A percentile compares a stretch with the other conserved stretches of the same genome.
phyloP scores from a whole-genome alignment of 2,797 vertebrate genomes.

The Bradypodion pumilum region DNA sequence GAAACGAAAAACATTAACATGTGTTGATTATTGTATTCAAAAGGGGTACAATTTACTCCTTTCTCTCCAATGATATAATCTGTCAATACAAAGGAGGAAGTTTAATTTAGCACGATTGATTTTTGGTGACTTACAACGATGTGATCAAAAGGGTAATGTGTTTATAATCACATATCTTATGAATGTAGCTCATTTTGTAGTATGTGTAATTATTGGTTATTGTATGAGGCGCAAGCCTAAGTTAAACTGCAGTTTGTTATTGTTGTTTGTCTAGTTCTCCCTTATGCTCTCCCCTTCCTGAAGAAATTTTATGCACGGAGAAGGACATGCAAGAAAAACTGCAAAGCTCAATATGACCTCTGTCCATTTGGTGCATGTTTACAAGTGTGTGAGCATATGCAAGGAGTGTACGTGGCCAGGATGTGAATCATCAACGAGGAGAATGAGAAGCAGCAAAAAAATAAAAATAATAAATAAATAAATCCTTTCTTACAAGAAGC shows the following conservation, averaged over 20 bases:
- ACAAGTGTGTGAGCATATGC: neutral
- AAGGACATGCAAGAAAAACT: neutral
- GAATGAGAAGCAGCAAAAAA: no score
- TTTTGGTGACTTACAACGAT: constrained; percentile 31
- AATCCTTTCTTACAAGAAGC: no score
- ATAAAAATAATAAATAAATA: no score
- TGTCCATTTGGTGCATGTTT: neutral
- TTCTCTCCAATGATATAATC: constrained; percentile 3
- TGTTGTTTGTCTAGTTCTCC: neutral
- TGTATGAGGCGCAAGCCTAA: neutral
- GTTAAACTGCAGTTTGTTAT: constrained; percentile 23
- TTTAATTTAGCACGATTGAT: constrained; percentile 42
- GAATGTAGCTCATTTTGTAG: constrained; percentile 27
- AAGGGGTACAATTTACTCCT: constrained; percentile 6
- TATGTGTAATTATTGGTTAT: constrained; percentile 22
- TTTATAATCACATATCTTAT: constrained; percentile 29
- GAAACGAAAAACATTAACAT: neutral
- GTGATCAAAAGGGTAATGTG: constrained; percentile 30
- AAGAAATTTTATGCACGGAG: neutral
- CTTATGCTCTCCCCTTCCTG: neutral
- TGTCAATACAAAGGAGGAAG: constrained; percentile 5
- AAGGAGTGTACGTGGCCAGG: neutral
- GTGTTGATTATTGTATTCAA: constrained; percentile 20
- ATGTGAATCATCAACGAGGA: neutral
- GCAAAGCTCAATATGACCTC: neutral